These are phyloP conservation scores for Eristalis intricaria DNA, from an alignment of 2,888 invertebrate genomes.

Conservation along the genomic window DNA sequence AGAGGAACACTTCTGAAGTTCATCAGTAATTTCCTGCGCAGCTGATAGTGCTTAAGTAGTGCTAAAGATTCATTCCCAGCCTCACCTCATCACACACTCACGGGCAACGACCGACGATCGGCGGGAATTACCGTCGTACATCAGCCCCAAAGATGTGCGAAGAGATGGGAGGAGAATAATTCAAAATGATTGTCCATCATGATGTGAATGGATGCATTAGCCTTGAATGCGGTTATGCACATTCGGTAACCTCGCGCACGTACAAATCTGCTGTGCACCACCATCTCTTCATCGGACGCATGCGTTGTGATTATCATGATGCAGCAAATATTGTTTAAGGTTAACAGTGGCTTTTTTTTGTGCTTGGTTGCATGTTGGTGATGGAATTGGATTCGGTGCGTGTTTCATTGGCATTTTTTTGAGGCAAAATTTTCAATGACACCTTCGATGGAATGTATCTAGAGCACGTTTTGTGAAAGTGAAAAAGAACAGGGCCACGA, in stretches of 20 bases:
- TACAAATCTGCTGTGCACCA: neutral
- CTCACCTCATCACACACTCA: slow-evolving; percentile 1
- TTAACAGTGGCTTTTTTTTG: neutral
- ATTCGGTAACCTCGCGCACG: neutral
- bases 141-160: slow-evolving; percentile 1
- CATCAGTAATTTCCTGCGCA: slow-evolving; percentile 51
- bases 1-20: slow-evolving; percentile 12
- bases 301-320: neutral
- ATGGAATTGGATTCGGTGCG: neutral
- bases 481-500: no score
- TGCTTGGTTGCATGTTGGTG: neutral
- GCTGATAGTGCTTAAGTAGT: slow-evolving; percentile 16
- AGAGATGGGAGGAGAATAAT: slow-evolving; percentile 32
- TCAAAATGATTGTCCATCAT: slow-evolving; percentile 59
- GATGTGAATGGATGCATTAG: neutral
- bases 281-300: no score
- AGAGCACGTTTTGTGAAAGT: neutral
- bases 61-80: slow-evolving; percentile 8
- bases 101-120: neutral
- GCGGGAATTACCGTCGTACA: slow-evolving; percentile 18
- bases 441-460: no score
- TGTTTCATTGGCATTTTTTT: neutral
- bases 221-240: slow-evolving; percentile 8
- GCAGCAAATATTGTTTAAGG: neutral
- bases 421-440: no score